phyloP scores from a whole-genome alignment of 2,113 vertebrate species.

The Phaethornis superciliosus region DNA sequence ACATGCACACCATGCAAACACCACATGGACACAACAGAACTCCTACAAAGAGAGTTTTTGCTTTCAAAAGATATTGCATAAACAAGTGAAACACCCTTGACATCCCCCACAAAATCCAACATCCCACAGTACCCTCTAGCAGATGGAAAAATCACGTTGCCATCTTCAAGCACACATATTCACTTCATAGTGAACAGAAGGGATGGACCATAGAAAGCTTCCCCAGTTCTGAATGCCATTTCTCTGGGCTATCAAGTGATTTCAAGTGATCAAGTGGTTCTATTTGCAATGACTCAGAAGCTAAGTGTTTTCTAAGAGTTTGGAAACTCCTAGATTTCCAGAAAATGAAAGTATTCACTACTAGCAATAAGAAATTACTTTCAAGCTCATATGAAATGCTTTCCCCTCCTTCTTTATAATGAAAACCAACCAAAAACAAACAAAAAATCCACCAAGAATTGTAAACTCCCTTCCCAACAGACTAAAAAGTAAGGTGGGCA shows the following conservation, averaged over 20 bases:
- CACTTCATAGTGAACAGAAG: not conserved
- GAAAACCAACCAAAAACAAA: not conserved
- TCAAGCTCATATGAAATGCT: not conserved
- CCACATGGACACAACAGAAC: not conserved
- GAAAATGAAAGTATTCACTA: not conserved
- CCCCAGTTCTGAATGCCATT: not conserved
- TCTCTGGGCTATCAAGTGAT: not conserved
- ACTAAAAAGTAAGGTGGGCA: not conserved
- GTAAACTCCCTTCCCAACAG: not conserved
- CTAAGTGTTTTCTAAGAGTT: not conserved
- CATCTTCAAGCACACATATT: fast-evolving
- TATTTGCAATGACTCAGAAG: not conserved
- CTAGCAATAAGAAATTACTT: not conserved
- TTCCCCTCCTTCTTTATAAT: fast-evolving
- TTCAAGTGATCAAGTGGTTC: not conserved
- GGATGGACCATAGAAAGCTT: not conserved
- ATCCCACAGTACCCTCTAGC: not conserved
- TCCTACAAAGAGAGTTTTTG: not conserved
- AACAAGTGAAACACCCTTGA: not conserved
- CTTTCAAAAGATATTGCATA: not conserved
- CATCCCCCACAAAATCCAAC: not conserved
- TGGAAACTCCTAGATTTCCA: not conserved
- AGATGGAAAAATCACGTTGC: not conserved
- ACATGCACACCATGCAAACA: not conserved
- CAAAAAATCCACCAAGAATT: not conserved